Percentiles rank a stretch among this genome's conserved stretches.
These are phyloP conservation scores for Macaria notata DNA, from an alignment of 2,888 invertebrate genomes.

Conservation along the genomic window DNA sequence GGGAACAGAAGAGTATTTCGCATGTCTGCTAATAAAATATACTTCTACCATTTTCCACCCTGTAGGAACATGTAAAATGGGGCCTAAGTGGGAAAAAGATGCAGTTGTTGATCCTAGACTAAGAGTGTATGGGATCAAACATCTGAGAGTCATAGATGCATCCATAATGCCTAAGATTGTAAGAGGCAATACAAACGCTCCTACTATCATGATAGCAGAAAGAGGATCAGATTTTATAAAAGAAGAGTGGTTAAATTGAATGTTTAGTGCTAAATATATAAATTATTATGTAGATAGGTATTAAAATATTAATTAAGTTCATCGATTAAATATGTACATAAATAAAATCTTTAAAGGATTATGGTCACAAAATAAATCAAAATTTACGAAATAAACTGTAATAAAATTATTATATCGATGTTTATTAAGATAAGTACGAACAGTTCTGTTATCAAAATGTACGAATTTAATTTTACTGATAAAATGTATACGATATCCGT, in stretches of 20 bases:
- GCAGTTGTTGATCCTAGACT: constrained; percentile 86
- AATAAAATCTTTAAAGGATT: too few relatives aligned
- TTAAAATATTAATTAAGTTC: neutral
- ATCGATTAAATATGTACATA: too few relatives aligned
- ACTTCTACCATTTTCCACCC: constrained; percentile 88
- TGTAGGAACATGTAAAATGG: constrained; percentile 87
- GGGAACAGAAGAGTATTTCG: constrained; percentile 85
- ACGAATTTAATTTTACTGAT: too few relatives aligned
- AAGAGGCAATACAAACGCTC: constrained; percentile 91
- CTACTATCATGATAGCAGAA: constrained; percentile 93
- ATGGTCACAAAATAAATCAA: too few relatives aligned
- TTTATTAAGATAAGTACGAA: too few relatives aligned
- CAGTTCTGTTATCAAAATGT: too few relatives aligned
- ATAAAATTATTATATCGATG: too few relatives aligned
- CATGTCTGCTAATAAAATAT: constrained; percentile 84
- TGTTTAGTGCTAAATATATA: neutral
- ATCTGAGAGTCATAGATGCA: constrained; percentile 85
- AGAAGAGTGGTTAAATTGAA: constrained; percentile 68
- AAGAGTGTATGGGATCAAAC: constrained; percentile 83
- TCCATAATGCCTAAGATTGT: constrained; percentile 85
- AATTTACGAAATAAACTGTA: too few relatives aligned
- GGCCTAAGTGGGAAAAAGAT: constrained; percentile 80
- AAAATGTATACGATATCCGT: too few relatives aligned
- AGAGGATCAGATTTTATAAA: constrained; percentile 91
- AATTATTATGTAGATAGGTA: constrained; percentile 3